These are phyloP conservation scores for Hipposideros armiger DNA, from an alignment of 2,113 vertebrate species.

Conservation along the genomic window DNA sequence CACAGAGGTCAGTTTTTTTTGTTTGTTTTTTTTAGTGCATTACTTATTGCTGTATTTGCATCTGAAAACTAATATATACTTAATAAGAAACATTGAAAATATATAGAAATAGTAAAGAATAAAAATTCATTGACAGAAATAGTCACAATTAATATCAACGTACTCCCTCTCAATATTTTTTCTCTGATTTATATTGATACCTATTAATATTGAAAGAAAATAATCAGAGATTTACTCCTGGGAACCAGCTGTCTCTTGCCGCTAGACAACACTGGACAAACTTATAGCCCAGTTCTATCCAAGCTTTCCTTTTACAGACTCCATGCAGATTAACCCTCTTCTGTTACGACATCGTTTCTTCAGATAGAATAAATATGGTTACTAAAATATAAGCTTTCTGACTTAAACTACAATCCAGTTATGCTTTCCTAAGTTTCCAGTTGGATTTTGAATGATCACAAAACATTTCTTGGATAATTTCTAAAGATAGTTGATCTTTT, in stretches of 20 bases:
- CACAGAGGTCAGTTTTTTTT: not conserved
- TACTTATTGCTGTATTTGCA: not conserved
- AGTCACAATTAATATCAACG: not conserved
- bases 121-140: not conserved
- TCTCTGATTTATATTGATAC: not conserved
- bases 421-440: not conserved
- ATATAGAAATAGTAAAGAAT: not conserved
- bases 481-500: not conserved
- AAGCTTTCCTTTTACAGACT: not conserved
- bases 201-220: not conserved
- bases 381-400: not conserved
- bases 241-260: not conserved
- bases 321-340: not conserved
- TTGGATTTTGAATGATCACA: conserved; percentile 6
- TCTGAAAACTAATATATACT: not conserved
- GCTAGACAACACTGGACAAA: not conserved
- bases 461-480: not conserved
- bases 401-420: not conserved
- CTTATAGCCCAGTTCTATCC: not conserved
- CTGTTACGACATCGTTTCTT: not conserved
- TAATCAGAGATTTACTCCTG: not conserved
- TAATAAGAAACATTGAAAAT: not conserved
- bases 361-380: not conserved
- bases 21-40: not conserved
- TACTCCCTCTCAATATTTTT: not conserved